Conservation (phyloP, 1,140 invertebrate genomes). For the Drosophila setifemur region DNA sequence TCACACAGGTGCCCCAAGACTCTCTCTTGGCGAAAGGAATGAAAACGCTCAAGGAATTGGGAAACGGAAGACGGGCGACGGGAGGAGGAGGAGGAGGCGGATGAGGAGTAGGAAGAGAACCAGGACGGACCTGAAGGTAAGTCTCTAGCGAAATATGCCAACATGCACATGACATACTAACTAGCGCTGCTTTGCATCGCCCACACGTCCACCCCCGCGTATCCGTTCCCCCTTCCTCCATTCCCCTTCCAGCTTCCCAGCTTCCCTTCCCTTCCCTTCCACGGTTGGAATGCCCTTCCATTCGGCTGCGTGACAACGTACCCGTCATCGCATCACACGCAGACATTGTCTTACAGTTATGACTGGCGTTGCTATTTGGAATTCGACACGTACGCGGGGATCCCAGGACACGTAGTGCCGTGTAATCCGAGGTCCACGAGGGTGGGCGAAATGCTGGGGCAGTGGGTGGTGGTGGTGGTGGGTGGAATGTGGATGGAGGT, state of each 20-base stretch:
- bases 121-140: conserved; percentile 14
- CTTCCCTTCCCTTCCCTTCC: neutral
- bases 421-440: conserved; percentile 19
- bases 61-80: neutral
- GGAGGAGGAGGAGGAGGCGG: neutral
- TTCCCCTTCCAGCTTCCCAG: neutral
- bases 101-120: neutral
- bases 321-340: conserved; percentile 40
- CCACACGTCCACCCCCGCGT: conserved; percentile 14
- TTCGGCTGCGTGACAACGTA: conserved; percentile 34
- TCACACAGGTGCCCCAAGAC: no score
- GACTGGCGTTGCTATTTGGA: conserved; percentile 70
- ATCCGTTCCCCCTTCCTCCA: no score
- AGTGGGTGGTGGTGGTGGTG: neutral
- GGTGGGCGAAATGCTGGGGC: no score
- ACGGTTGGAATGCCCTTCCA: neutral
- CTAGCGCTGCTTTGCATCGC: conserved; percentile 43
- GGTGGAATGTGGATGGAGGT: neutral
- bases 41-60: no score
- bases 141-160: conserved; percentile 48
- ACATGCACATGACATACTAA: conserved; percentile 60
- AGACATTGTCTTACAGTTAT: conserved; percentile 76
- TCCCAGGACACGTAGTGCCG: conserved; percentile 54
- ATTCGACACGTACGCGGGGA: conserved; percentile 65
- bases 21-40: no score